Base-by-base conservation (phyloP, 2,113 vertebrate genomes). In the Anguilla japonica region DNA sequence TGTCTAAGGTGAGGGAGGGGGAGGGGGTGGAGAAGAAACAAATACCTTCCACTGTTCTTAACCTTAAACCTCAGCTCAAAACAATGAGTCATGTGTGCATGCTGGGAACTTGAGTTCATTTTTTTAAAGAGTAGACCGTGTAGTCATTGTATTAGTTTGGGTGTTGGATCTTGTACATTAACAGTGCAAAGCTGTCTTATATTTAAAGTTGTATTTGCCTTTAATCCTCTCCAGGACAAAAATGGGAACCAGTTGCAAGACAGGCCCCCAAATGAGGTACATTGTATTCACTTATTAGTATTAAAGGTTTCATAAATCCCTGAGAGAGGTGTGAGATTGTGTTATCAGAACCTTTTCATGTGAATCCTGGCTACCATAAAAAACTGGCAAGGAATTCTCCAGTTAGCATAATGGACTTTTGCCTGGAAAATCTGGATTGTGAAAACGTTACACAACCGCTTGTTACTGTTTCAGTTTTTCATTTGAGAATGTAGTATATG, bases 211-310 rank as follows among this genome's bases (percentile, higher is more conserved):
- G 22, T 84, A 9, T 67, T 9, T 67, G 40, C 46, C 81, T 29
- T 83, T 79, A 60, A 78, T 63, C 84, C 7, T 0, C 90, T 0
- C 81, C 89, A 98, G 98, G 98, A 99, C 34, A 95, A 93, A 81
- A 98, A 99, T 0, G 98, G 97, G 1, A 99, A 98, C 93, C 97
- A 97, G 93, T 88, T 98, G 81, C 95, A 95, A 39, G 95, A 94
- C 1, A 92, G 89, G 88, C 91, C 87, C 0, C 84, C 95, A 1
- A 97, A 95, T 40, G 94, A 98, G 97, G 98, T 98, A 87, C 2
- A 71, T 8, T 5, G 83, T 22, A 57, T 41, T 67, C 60, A 20
- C 75, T 13, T 26, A 8, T 75, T 34, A 75, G 71, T n/a, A 7
- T 75, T n/a, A n/a, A 34, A 34, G 71, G 26, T 79, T 43, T 26